Conservation (phyloP, 2,888 invertebrate genomes). For the Hydroisotoma schaefferi region DNA sequence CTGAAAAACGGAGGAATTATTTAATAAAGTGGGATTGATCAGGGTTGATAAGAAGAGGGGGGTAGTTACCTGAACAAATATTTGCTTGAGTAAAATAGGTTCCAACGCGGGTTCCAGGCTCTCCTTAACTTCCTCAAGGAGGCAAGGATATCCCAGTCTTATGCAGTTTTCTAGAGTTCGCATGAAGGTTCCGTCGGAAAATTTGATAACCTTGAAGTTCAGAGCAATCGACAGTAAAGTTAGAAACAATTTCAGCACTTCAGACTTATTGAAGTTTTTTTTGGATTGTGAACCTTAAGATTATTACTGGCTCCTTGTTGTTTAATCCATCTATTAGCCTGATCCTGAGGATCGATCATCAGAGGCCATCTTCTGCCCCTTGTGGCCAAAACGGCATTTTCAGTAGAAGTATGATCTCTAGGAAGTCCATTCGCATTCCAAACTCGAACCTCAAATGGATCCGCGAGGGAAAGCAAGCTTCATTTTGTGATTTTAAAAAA, state of each 20-base stretch:
- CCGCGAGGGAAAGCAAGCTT: constrained; percentile 56
- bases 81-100: constrained; percentile 77
- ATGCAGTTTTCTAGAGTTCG: constrained; percentile 76
- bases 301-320: constrained; percentile 77
- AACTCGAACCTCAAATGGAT: constrained; percentile 78
- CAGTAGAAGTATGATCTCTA: constrained; percentile 79
- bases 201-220: constrained; percentile 64
- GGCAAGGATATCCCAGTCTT: constrained; percentile 76
- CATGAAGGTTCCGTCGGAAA: constrained; percentile 72
- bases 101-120: constrained; percentile 79
- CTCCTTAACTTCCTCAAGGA: constrained; percentile 86
- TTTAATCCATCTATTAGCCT: constrained; percentile 84
- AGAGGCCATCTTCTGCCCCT: constrained; percentile 79
- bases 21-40: background rate
- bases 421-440: constrained; percentile 90
- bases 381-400: constrained; percentile 87
- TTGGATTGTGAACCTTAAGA: constrained; percentile 58
- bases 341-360: constrained; percentile 90
- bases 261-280: background rate
- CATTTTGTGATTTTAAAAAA: background rate
- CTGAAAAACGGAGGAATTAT: constrained; percentile 52
- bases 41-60: background rate
- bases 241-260: no score
- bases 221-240: constrained; percentile 32
- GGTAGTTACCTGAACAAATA: constrained; percentile 60